Evolutionary conservation across 2,888 invertebrate species (phyloP).

Genomic region (Troides oblongomaculatus): DNA sequence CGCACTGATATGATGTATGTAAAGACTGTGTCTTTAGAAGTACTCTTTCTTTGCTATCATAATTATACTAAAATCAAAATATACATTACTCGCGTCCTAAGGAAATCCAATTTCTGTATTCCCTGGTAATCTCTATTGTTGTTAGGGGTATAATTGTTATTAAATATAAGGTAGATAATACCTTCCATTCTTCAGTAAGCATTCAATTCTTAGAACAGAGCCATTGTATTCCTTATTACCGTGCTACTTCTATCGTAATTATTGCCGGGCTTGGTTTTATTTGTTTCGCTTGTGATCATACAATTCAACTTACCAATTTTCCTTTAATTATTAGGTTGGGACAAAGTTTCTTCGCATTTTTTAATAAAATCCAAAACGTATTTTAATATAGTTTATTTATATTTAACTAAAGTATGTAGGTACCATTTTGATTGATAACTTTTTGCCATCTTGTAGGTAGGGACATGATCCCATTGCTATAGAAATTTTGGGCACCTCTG

Average conservation of each 20-base stretch:
- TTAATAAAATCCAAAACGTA: too few relatives aligned
- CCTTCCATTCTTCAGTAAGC: neutral
- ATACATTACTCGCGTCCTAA: neutral
- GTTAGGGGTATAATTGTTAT: neutral
- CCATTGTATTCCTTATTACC: slow-evolving; percentile 10
- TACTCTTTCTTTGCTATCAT: too few relatives aligned
- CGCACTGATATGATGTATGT: too few relatives aligned
- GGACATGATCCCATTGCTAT: too few relatives aligned
- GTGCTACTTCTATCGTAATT: slow-evolving; percentile 13
- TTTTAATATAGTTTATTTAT: too few relatives aligned
- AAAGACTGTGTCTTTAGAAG: too few relatives aligned
- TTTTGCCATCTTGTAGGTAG: too few relatives aligned
- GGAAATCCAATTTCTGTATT: neutral
- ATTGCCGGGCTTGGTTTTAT: slow-evolving; percentile 6
- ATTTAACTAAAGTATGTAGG: too few relatives aligned
- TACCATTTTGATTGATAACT: too few relatives aligned
- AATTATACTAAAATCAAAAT: neutral
- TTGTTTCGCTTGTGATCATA: slow-evolving; percentile 1
- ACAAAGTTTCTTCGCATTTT: too few relatives aligned
- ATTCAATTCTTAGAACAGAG: neutral
- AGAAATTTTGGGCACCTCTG: too few relatives aligned
- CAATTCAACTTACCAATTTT: neutral
- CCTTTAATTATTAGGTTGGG: too few relatives aligned
- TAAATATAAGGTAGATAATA: neutral
- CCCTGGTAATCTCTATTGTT: neutral